Percentiles rank a stretch among this genome's conserved stretches.
Evolutionary conservation across 2,888 invertebrate genomes (phyloP).

Genomic region (Opisthograptis luteolata): DNA sequence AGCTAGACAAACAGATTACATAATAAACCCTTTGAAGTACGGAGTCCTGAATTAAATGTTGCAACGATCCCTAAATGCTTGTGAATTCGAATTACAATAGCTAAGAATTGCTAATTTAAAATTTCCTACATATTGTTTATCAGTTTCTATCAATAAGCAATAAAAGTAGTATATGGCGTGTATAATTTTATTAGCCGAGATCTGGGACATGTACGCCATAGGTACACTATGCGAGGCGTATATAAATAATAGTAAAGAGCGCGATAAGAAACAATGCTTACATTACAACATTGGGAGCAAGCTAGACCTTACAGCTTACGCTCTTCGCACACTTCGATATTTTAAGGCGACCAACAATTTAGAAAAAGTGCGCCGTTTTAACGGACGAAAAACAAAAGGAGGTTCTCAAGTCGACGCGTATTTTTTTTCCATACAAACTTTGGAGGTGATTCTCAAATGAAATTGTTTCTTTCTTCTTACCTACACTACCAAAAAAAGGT

Average conservation of each 20-base stretch:
- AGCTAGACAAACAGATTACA: too few species aligned
- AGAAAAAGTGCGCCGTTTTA: not conserved
- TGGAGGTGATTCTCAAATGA: too few species aligned
- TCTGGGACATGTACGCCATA: conserved; percentile 65
- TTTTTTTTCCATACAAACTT: not conserved
- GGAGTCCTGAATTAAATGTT: too few species aligned
- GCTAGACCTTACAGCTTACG: conserved; percentile 47
- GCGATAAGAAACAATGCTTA: conserved; percentile 70
- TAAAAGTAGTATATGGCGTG: conserved; percentile 28
- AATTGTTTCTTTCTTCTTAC: too few species aligned
- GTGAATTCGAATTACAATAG: too few species aligned
- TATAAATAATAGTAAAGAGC: conserved; percentile 51
- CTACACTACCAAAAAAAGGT: too few species aligned
- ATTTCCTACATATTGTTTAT: conserved; percentile 13
- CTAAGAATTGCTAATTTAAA: conserved; percentile 7
- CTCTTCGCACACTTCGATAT: not conserved
- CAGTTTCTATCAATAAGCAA: conserved; percentile 21
- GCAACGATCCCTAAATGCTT: too few species aligned
- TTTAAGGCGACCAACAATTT: not conserved
- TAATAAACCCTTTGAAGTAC: too few species aligned
- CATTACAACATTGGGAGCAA: conserved; percentile 58
- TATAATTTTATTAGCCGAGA: conserved; percentile 54
- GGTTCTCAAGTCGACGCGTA: conserved; percentile 28
- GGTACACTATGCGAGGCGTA: conserved; percentile 58
- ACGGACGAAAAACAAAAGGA: too few species aligned